Percentiles rank a stretch among this genome's conserved stretches.
Conservation (phyloP, 2,797 vertebrate species). For the Oryzias dopingdopingensis region DNA sequence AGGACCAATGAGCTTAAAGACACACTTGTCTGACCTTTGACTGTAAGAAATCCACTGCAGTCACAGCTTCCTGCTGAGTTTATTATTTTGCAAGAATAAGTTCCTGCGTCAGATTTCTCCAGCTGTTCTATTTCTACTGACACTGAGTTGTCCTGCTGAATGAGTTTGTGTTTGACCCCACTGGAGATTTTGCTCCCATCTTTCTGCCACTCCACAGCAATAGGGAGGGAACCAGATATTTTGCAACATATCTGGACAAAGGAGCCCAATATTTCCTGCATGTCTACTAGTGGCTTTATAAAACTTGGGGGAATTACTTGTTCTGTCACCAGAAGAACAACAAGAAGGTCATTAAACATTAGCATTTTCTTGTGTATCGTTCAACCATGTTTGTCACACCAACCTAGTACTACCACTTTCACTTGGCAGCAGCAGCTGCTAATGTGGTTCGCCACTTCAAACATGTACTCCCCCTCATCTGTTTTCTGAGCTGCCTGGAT, state of each 20-base stretch:
- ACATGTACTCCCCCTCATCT: slow-evolving; percentile 88
- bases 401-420: slow-evolving; percentile 90
- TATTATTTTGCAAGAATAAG: slow-evolving; percentile 88
- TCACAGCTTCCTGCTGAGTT: slow-evolving; percentile 90
- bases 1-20: slow-evolving; percentile 23
- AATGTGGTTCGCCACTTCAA: slow-evolving; percentile 94
- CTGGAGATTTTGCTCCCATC: slow-evolving; percentile 87
- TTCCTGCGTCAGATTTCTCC: slow-evolving; percentile 86
- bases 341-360: slow-evolving; percentile 2
- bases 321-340: slow-evolving; percentile 78
- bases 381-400: slow-evolving; percentile 65
- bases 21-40: slow-evolving; percentile 74
- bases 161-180: slow-evolving; percentile 87
- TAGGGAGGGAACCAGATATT: slow-evolving; percentile 92
- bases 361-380: no score
- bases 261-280: slow-evolving; percentile 88
- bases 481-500: slow-evolving; percentile 88
- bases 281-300: slow-evolving; percentile 89
- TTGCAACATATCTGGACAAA: slow-evolving; percentile 92
- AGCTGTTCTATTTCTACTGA: slow-evolving; percentile 87
- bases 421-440: slow-evolving; percentile 90
- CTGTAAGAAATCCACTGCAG: slow-evolving; percentile 81
- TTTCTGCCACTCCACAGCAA: slow-evolving; percentile 93
- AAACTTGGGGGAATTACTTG: slow-evolving; percentile 93
- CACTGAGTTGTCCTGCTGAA: slow-evolving; percentile 88